Evolutionary conservation across 2,113 vertebrate species (phyloP).

Genomic region (Irena cyanogastra): DNA sequence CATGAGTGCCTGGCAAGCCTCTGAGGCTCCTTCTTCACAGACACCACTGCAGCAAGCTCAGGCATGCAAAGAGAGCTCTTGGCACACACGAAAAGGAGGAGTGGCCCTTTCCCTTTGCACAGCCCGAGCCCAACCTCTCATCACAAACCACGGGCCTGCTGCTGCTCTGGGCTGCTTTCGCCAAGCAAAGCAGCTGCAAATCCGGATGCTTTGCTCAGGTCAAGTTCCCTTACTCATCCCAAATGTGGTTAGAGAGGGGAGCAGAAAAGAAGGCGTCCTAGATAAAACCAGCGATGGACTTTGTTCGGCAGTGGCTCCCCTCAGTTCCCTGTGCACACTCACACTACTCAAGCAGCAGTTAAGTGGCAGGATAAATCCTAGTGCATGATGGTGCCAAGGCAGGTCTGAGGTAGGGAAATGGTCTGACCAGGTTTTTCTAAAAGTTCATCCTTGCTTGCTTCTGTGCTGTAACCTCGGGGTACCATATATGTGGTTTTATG

Average conservation of each 20-base stretch:
- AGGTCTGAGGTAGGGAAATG: background rate
- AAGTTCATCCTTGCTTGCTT: background rate
- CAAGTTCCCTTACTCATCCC: background rate
- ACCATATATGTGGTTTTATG: background rate
- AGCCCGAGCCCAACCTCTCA: background rate
- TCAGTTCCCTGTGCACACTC: background rate
- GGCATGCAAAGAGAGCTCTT: background rate
- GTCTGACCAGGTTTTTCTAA: background rate
- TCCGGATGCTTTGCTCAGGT: background rate
- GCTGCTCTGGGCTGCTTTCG: background rate
- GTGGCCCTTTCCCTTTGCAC: background rate
- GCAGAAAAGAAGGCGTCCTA: background rate
- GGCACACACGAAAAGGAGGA: fast-evolving
- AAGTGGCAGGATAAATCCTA: background rate
- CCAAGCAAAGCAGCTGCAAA: background rate
- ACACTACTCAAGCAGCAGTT: background rate
- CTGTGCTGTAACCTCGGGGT: fast-evolving
- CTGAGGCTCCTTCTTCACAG: background rate
- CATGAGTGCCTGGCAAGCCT: background rate
- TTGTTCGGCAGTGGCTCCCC: background rate
- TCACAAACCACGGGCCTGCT: background rate
- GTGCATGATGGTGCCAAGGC: background rate
- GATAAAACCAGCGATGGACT: fast-evolving
- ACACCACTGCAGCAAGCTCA: background rate
- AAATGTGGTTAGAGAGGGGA: background rate